Evolutionary conservation across 2,113 vertebrate species (phyloP).

Genomic region (Dromas ardeola): DNA sequence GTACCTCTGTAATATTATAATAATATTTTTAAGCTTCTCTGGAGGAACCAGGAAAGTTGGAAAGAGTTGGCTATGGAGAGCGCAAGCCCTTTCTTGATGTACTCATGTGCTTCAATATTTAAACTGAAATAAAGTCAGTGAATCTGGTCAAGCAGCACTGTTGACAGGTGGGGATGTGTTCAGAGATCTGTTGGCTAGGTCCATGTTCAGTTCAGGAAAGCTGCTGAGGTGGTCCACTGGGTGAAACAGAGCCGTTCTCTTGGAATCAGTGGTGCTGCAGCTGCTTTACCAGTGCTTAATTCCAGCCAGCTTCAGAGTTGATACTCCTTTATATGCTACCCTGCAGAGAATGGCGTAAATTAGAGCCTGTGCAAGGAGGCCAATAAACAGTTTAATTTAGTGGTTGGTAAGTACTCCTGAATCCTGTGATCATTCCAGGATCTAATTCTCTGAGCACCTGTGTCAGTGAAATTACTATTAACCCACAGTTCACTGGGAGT

Average conservation of each 20-base stretch:
- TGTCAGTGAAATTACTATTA: background rate
- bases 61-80: background rate
- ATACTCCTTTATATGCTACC: background rate
- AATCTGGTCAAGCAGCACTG: background rate
- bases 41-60: background rate
- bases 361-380: background rate
- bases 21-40: background rate
- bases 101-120: background rate
- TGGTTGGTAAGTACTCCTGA: background rate
- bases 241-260: background rate
- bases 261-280: background rate
- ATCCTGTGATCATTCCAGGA: background rate
- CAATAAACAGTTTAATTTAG: background rate
- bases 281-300: background rate
- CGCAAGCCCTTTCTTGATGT: background rate
- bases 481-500: background rate
- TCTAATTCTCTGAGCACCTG: background rate
- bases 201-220: background rate
- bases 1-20: background rate
- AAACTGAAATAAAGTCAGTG: background rate
- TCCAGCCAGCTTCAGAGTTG: background rate
- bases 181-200: background rate
- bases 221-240: background rate
- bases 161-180: fast-evolving
- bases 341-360: background rate